Percentiles rank a stretch among this genome's conserved stretches.
phyloP scores from a whole-genome alignment of 2,888 invertebrate genomes.

The Bellardia pandia region DNA sequence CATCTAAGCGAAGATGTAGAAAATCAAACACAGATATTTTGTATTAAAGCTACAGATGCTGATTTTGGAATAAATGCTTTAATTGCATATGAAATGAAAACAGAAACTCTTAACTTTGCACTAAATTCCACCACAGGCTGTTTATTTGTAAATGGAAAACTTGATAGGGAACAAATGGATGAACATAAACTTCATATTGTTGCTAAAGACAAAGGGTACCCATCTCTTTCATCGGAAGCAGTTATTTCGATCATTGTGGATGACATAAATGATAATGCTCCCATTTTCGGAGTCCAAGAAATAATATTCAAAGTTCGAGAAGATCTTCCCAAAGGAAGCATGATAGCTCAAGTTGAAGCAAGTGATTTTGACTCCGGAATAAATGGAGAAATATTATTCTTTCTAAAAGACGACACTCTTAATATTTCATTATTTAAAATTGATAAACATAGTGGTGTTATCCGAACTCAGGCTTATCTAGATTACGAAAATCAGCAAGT shows the following conservation, averaged over 20 bases:
- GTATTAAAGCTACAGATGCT: slow-evolving; percentile 92
- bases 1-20: slow-evolving; percentile 93
- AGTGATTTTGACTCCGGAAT: slow-evolving; percentile 94
- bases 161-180: slow-evolving; percentile 94
- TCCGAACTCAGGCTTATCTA: slow-evolving; percentile 90
- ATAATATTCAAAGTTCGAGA: slow-evolving; percentile 94
- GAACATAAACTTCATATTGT: slow-evolving; percentile 91
- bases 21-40: slow-evolving; percentile 93
- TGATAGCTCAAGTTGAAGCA: slow-evolving; percentile 92
- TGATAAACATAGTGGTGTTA: slow-evolving; percentile 93
- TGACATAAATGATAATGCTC: slow-evolving; percentile 96
- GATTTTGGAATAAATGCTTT: slow-evolving; percentile 93
- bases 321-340: slow-evolving; percentile 94
- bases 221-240: slow-evolving; percentile 91
- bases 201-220: slow-evolving; percentile 89
- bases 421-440: slow-evolving; percentile 87
- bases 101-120: slow-evolving; percentile 91
- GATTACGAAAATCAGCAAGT: slow-evolving; percentile 96
- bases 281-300: slow-evolving; percentile 90
- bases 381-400: slow-evolving; percentile 92
- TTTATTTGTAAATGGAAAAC: slow-evolving; percentile 89
- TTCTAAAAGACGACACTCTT: slow-evolving; percentile 86
- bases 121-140: slow-evolving; percentile 92
- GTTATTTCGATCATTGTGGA: slow-evolving; percentile 92
- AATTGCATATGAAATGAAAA: slow-evolving; percentile 89